Evolutionary conservation across 2,888 invertebrate genomes (phyloP).

Genomic region (Monochamus alternatus): DNA sequence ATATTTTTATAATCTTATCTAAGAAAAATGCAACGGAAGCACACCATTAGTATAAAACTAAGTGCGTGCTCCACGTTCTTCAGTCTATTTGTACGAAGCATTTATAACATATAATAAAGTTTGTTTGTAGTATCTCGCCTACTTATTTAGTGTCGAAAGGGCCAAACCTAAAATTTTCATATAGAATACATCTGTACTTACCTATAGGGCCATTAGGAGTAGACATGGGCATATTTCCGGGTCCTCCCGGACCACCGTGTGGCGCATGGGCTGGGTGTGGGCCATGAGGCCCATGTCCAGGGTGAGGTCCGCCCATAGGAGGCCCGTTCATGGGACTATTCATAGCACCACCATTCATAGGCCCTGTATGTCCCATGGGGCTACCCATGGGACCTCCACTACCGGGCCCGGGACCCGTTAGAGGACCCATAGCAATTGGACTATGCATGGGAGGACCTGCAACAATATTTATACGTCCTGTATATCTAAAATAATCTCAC

Average conservation of each 20-base stretch:
- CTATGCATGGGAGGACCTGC: conserved; percentile 74
- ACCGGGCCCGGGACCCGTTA: conserved; percentile 61
- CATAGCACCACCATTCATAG: conserved; percentile 80
- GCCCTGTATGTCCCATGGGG: conserved; percentile 71
- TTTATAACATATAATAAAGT: too few species aligned
- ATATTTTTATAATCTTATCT: too few species aligned
- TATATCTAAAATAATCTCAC: not conserved
- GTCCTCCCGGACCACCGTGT: conserved; percentile 56
- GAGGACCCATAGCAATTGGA: conserved; percentile 79
- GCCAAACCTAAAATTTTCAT: too few species aligned
- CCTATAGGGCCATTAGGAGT: conserved; percentile 63
- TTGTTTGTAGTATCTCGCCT: too few species aligned
- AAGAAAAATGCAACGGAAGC: too few species aligned
- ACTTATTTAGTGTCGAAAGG: too few species aligned
- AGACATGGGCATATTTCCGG: conserved; percentile 57
- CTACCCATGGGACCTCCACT: conserved; percentile 66
- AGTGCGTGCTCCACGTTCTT: too few species aligned
- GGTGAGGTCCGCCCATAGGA: conserved; percentile 78
- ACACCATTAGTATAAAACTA: too few species aligned
- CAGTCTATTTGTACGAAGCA: too few species aligned
- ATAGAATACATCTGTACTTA: too few species aligned
- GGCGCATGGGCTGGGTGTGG: conserved; percentile 62
- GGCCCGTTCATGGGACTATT: conserved; percentile 77
- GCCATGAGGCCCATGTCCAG: conserved; percentile 50
- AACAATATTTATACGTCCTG: conserved; percentile 33